phyloP scores from a whole-genome alignment of 2,113 vertebrate genomes.

The Marcusenius ussheri region DNA sequence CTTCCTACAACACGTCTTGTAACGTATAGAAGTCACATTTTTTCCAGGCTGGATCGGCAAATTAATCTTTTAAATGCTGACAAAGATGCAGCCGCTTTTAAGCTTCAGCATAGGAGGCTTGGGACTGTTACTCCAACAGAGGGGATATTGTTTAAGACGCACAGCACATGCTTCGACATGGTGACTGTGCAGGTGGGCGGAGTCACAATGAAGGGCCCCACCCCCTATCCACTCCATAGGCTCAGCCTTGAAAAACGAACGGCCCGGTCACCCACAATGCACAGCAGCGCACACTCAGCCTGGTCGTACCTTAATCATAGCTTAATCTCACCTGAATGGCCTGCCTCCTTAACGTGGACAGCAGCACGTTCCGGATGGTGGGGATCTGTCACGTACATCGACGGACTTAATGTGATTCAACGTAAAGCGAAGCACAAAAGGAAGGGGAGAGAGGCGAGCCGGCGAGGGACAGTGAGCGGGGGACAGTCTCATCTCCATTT shows the following conservation, averaged over 20 bases:
- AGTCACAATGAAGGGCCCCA: not conserved
- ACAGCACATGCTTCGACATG: not conserved
- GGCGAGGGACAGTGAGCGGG: conserved; percentile 6
- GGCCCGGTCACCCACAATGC: not conserved
- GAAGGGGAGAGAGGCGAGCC: not conserved
- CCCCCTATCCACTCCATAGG: not conserved
- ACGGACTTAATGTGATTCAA: conserved; percentile 17
- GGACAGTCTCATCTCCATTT: conserved; percentile 24
- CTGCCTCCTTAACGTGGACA: conserved; percentile 1
- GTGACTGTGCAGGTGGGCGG: not conserved
- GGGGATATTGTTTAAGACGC: not conserved
- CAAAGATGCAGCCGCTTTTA: not conserved
- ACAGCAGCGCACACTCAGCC: not conserved
- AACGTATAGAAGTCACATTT: not conserved
- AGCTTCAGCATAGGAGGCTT: not conserved
- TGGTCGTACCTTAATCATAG: not conserved
- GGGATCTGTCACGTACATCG: not conserved
- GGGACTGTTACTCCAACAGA: not conserved
- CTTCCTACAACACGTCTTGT: not conserved
- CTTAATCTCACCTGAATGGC: conserved; percentile 18
- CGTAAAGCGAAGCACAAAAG: conserved; percentile 14
- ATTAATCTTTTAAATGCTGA: not conserved
- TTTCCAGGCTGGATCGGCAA: not conserved
- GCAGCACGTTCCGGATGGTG: conserved; percentile 2
- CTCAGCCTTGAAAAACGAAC: not conserved